A percentile compares a stretch with the other conserved stretches of the same genome.
phyloP scores from a whole-genome alignment of 2,113 vertebrate species.

The Neotragus pygmaeus region DNA sequence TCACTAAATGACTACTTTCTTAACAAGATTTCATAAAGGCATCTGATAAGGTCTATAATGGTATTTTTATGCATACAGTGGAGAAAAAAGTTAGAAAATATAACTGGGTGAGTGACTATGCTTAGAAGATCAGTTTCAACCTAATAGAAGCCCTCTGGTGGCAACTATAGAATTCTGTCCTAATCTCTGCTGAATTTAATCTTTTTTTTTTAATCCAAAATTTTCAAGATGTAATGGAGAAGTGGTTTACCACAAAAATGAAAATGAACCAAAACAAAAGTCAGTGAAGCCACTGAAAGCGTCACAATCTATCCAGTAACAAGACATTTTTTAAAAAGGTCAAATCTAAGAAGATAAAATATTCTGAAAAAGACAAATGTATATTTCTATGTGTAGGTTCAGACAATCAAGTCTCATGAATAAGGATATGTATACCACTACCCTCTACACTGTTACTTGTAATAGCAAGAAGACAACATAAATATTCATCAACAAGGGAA shows the following conservation, averaged over 20 bases:
- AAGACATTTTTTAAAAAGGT: neutral
- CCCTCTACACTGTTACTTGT: neutral
- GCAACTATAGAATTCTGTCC: neutral
- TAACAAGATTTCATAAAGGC: neutral
- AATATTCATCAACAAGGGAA: neutral
- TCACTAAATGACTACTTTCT: neutral
- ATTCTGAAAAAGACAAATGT: neutral
- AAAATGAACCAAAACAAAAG: neutral
- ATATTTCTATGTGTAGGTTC: neutral
- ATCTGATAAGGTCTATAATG: neutral
- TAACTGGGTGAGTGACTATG: neutral
- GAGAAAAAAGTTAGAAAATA: neutral
- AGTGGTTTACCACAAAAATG: neutral
- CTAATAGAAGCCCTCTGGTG: neutral
- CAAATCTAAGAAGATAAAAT: neutral
- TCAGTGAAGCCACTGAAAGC: neutral
- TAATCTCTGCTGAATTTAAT: neutral
- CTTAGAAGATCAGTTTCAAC: neutral
- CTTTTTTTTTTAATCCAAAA: neutral
- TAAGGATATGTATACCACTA: neutral
- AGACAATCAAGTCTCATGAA: neutral
- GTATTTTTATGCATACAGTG: neutral
- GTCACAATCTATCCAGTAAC: neutral
- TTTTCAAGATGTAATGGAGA: constrained; percentile 13
- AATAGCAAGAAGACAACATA: neutral